Evolutionary conservation across 2,113 vertebrate genomes (phyloP).

Genomic region (Dasyurus viverrinus): DNA sequence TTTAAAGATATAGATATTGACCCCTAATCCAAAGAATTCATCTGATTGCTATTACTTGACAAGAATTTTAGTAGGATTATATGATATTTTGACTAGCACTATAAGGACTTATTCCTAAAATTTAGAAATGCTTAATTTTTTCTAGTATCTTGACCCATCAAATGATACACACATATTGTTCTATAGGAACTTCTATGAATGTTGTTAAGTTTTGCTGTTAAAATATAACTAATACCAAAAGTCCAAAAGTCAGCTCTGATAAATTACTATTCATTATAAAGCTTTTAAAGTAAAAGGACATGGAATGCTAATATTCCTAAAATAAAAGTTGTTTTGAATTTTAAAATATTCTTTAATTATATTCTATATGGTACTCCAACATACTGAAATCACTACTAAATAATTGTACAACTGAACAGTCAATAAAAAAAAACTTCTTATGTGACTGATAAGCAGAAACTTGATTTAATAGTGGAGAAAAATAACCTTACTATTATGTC

Average conservation of each 20-base stretch:
- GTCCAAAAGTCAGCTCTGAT: not conserved
- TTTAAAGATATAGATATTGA: not conserved
- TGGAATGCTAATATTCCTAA: not conserved
- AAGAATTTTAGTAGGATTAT: not conserved
- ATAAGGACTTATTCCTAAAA: not conserved
- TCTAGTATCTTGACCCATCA: not conserved
- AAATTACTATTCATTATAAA: not conserved
- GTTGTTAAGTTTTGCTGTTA: not conserved
- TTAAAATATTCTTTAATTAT: not conserved
- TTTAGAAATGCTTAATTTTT: not conserved
- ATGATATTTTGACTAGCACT: not conserved
- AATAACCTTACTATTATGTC: not conserved
- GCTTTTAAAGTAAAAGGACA: not conserved
- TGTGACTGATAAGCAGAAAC: not conserved
- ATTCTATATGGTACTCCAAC: not conserved
- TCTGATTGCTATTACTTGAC: not conserved
- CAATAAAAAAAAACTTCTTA: not conserved
- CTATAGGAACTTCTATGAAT: not conserved
- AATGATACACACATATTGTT: not conserved
- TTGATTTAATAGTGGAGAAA: not conserved
- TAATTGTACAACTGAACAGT: not conserved
- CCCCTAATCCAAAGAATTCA: not conserved
- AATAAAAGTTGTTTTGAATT: not conserved
- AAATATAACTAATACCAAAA: not conserved
- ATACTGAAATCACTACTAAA: not conserved